phyloP scores from a whole-genome alignment of 2,113 vertebrate species.

The Gymnobelideus leadbeateri region DNA sequence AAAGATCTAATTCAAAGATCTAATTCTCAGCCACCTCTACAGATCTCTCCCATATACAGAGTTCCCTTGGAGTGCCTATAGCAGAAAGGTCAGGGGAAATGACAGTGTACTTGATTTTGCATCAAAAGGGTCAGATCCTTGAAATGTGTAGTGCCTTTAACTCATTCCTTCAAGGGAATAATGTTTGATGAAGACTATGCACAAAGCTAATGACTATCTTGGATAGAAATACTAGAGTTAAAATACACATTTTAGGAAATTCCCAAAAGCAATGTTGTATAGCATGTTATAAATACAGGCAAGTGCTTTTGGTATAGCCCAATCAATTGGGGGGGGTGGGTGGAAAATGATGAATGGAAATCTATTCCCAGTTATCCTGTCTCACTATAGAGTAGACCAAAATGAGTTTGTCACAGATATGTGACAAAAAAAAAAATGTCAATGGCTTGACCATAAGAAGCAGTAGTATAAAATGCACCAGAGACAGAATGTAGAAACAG shows the following conservation, averaged over 20 bases:
- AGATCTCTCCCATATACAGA: neutral
- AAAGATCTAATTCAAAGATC: neutral
- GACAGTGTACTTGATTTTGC: neutral
- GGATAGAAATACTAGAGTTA: conserved; percentile 1
- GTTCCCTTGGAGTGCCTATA: neutral
- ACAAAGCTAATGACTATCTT: neutral
- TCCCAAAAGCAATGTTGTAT: conserved; percentile 12
- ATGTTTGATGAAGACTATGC: neutral
- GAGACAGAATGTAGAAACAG: neutral
- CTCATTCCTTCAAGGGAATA: neutral
- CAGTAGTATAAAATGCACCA: neutral
- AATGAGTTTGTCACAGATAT: neutral
- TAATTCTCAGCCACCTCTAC: neutral
- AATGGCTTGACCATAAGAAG: neutral
- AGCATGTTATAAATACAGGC: neutral
- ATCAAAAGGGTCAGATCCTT: neutral
- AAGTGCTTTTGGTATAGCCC: conserved; percentile 5
- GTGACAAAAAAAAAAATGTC: too few relatives aligned
- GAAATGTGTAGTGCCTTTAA: neutral
- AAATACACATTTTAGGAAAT: neutral
- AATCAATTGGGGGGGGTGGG: conserved; percentile 2
- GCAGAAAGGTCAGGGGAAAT: neutral
- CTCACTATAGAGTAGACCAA: neutral
- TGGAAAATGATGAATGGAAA: neutral
- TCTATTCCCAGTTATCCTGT: neutral